phyloP scores from a whole-genome alignment of 2,888 invertebrate genomes.

The Athalia rosae region DNA sequence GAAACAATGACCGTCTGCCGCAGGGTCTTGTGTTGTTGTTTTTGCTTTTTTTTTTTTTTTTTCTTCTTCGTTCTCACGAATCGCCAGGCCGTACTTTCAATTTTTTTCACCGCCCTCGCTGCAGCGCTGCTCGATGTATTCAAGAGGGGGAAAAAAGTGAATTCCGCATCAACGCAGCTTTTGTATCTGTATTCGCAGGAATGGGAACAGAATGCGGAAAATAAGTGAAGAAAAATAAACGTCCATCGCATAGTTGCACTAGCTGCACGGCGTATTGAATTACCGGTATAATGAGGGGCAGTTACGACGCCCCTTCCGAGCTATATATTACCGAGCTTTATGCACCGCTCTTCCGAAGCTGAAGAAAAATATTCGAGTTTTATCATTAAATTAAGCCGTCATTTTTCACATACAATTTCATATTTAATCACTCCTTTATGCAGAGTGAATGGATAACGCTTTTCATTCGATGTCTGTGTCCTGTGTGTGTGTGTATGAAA shows the following conservation, averaged over 20 bases:
- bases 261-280: conserved; percentile 41
- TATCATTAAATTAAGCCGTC: conserved; percentile 45
- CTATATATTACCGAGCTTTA: conserved; percentile 45
- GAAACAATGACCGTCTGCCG: neutral
- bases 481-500: neutral
- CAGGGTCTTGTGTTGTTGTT: neutral
- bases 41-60: neutral
- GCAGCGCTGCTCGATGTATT: neutral
- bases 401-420: conserved; percentile 45
- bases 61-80: neutral
- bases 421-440: conserved; percentile 32
- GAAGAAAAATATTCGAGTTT: conserved; percentile 47
- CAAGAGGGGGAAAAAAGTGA: neutral
- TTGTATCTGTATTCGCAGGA: neutral
- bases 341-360: conserved; percentile 26
- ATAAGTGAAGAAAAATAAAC: conserved; percentile 24
- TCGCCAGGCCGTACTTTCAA: neutral
- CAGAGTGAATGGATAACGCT: conserved; percentile 25
- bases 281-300: conserved; percentile 48
- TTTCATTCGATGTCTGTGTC: neutral
- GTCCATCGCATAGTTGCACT: conserved; percentile 33
- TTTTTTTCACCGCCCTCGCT: neutral
- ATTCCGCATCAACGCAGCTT: neutral
- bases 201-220: neutral
- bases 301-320: conserved; percentile 31